Conservation (phyloP, 2,113 vertebrate genomes). For the Cavia porcellus region DNA sequence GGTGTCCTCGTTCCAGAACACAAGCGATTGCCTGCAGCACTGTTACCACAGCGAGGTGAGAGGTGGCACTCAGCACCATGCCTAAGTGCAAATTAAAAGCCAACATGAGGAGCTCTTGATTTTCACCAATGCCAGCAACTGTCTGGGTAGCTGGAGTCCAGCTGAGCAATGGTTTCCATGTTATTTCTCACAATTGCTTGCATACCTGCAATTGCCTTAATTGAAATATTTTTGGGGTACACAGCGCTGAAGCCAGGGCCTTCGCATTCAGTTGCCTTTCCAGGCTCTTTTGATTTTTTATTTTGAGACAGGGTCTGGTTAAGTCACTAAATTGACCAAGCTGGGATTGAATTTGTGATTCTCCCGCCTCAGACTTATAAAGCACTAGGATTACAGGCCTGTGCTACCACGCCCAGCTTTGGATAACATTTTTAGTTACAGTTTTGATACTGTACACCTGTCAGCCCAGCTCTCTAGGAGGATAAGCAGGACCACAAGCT, state of each 20-base stretch:
- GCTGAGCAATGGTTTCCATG: neutral
- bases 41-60: neutral
- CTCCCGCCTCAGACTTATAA: neutral
- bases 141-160: rapidly evolving
- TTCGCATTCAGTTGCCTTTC: neutral
- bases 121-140: rapidly evolving
- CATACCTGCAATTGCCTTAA: neutral
- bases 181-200: neutral
- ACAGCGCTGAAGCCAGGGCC: neutral
- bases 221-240: neutral
- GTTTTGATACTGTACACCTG: neutral
- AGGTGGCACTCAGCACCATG: rapidly evolving
- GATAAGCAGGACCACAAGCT: neutral
- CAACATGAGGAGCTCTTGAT: too few relatives aligned
- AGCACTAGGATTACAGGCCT: neutral
- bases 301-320: neutral
- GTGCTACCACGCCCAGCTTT: neutral
- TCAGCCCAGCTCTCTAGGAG: neutral
- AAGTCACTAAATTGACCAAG: neutral
- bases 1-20: neutral
- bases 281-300: neutral
- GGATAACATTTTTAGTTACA: neutral
- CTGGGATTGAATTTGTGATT: neutral
- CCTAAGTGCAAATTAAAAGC: too few relatives aligned
- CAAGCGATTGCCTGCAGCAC: rapidly evolving